Conservation (phyloP, 1,140 invertebrate genomes). For the Ips nitidus region DNA sequence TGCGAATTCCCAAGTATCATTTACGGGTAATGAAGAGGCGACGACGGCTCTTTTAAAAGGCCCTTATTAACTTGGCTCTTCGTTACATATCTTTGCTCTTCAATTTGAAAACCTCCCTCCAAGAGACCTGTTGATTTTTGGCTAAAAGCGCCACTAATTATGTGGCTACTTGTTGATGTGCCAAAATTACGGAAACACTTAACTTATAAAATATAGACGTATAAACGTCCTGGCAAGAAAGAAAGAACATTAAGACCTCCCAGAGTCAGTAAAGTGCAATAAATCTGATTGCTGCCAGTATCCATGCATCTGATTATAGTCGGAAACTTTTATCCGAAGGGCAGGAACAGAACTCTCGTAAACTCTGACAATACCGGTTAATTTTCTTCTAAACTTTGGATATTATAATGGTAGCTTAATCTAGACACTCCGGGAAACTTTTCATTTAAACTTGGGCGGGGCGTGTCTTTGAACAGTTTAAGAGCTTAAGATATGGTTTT, state of each 20-base stretch:
- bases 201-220: too few relatives aligned
- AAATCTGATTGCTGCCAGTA: conserved; percentile 6
- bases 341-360: conserved; percentile 2
- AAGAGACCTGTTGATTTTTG: conserved; percentile 27
- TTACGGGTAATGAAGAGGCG: conserved; percentile 49
- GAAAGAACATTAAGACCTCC: neutral
- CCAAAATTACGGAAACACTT: too few relatives aligned
- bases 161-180: too few relatives aligned
- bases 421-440: conserved; percentile 4
- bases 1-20: conserved; percentile 52
- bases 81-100: conserved; percentile 29
- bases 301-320: neutral
- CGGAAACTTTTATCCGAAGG: conserved; percentile 5
- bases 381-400: neutral
- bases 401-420: neutral
- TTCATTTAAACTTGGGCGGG: neutral
- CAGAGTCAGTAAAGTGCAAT: neutral
- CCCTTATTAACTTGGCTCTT: conserved; percentile 29
- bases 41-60: conserved; percentile 40
- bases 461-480: neutral
- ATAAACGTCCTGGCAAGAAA: neutral
- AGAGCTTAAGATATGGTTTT: too few relatives aligned
- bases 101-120: conserved; percentile 22
- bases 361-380: conserved; percentile 1
- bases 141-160: neutral